Conservation (phyloP, 2,888 invertebrate genomes). For the Synergus japonicus region DNA sequence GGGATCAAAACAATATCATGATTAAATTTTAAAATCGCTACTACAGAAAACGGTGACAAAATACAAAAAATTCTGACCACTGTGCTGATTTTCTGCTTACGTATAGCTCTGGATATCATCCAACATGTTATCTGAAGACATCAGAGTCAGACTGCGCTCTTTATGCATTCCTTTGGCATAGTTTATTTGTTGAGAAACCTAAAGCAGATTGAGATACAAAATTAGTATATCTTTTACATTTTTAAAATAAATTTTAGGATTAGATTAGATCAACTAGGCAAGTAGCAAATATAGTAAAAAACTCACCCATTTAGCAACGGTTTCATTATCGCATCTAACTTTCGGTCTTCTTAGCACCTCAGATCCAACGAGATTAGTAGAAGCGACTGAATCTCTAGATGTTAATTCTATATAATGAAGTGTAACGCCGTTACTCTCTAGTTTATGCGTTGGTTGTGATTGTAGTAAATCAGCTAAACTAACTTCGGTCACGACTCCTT, state of each 20-base stretch:
- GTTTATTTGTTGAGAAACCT: conserved; percentile 90
- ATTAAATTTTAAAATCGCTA: neutral
- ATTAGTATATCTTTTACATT: conserved; percentile 1
- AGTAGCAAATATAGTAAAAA: neutral
- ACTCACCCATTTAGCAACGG: conserved; percentile 83
- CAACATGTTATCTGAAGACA: conserved; percentile 75
- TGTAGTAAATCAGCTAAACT: conserved; percentile 81
- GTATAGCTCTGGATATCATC: conserved; percentile 74
- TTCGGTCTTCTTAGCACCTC: conserved; percentile 84
- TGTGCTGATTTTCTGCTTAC: conserved; percentile 54
- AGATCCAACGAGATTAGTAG: conserved; percentile 77
- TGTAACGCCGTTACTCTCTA: conserved; percentile 77
- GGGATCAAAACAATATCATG: neutral
- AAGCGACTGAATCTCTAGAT: conserved; percentile 73
- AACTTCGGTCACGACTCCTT: conserved; percentile 75
- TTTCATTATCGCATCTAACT: conserved; percentile 87
- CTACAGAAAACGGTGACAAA: conserved; percentile 28
- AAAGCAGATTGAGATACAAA: conserved; percentile 29
- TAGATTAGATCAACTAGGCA: too few relatives aligned
- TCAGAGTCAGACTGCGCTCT: conserved; percentile 87
- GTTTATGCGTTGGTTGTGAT: conserved; percentile 81
- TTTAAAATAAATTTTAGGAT: neutral
- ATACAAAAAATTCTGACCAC: conserved; percentile 6
- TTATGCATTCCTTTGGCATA: conserved; percentile 92
- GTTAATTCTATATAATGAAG: conserved; percentile 86